Evolutionary conservation across 1,140 invertebrate species (phyloP).

Genomic region (Ooceraea biroi): DNA sequence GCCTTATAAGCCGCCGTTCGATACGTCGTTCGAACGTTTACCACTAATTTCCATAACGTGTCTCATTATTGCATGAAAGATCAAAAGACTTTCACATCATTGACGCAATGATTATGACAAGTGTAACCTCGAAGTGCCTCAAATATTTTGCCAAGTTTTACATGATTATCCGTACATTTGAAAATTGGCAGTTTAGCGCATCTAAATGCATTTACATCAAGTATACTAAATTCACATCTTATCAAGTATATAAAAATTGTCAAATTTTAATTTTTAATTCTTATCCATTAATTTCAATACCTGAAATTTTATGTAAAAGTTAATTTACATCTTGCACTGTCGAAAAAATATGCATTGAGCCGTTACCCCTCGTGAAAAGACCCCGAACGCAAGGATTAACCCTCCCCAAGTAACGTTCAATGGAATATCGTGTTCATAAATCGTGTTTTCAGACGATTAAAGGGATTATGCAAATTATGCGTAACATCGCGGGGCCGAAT

Average conservation of each 20-base stretch:
- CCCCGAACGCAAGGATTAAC: background rate
- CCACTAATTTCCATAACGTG: slow-evolving; percentile 50
- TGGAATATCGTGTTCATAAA: background rate
- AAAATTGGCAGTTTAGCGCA: slow-evolving; percentile 33
- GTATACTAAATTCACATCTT: no score
- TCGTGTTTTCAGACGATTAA: slow-evolving; percentile 39
- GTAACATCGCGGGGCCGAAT: slow-evolving; percentile 18
- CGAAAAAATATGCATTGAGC: background rate
- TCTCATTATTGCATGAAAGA: slow-evolving; percentile 14
- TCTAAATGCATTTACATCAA: slow-evolving; percentile 6
- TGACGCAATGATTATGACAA: background rate
- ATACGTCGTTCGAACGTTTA: slow-evolving; percentile 33
- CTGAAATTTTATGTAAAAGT: background rate
- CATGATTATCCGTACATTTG: no score
- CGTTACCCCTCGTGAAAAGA: background rate
- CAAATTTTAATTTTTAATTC: no score
- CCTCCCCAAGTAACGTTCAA: background rate
- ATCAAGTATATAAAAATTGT: no score
- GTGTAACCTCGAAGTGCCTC: background rate
- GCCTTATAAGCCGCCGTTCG: slow-evolving; percentile 48
- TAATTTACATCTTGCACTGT: background rate
- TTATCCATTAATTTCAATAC: no score
- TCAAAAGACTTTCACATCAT: background rate
- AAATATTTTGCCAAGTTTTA: background rate
- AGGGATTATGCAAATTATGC: slow-evolving; percentile 41